These are phyloP conservation scores for Nylanderia fulva DNA, from an alignment of 1,140 invertebrate species.

Conservation along the genomic window DNA sequence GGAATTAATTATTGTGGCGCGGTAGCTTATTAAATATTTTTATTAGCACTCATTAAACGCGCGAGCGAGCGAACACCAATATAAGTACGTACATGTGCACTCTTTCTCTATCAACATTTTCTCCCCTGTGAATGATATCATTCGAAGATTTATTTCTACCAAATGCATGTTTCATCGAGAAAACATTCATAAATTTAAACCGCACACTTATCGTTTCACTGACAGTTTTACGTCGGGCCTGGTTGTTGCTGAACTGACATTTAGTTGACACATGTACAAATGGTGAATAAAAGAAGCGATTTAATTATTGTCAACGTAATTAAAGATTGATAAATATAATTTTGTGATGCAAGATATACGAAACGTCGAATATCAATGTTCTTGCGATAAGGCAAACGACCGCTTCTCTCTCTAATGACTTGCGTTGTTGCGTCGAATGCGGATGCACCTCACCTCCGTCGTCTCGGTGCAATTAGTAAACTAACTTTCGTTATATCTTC, in stretches of 20 bases:
- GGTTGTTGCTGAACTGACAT: conserved; percentile 17
- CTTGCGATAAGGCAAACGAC: conserved; percentile 62
- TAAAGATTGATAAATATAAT: conserved; percentile 38
- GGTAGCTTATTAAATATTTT: conserved; percentile 68
- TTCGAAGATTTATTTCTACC: conserved; percentile 44
- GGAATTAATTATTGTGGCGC: conserved; percentile 65
- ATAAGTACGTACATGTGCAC: neutral
- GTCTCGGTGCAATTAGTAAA: conserved; percentile 60
- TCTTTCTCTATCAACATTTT: conserved; percentile 10
- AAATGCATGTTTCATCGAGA: conserved; percentile 40
- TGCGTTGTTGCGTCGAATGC: conserved; percentile 19
- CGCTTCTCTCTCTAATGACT: conserved; percentile 64
- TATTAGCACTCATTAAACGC: conserved; percentile 63
- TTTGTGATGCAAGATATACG: conserved; percentile 44
- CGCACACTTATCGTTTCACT: conserved; percentile 54
- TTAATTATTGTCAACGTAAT: conserved; percentile 58
- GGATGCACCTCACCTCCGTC: conserved; percentile 45
- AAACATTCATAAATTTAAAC: conserved; percentile 55
- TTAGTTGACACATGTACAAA: neutral
- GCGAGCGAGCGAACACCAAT: neutral
- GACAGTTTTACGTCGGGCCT: conserved; percentile 65
- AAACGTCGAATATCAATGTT: conserved; percentile 52
- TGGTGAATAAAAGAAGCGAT: conserved; percentile 58
- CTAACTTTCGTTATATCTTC: conserved; percentile 47
- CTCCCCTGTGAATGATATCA: conserved; percentile 60